A percentile compares a stretch with the other conserved stretches of the same genome.
These are phyloP conservation scores for Meles meles DNA, from an alignment of 2,113 vertebrate genomes.

Conservation along the genomic window DNA sequence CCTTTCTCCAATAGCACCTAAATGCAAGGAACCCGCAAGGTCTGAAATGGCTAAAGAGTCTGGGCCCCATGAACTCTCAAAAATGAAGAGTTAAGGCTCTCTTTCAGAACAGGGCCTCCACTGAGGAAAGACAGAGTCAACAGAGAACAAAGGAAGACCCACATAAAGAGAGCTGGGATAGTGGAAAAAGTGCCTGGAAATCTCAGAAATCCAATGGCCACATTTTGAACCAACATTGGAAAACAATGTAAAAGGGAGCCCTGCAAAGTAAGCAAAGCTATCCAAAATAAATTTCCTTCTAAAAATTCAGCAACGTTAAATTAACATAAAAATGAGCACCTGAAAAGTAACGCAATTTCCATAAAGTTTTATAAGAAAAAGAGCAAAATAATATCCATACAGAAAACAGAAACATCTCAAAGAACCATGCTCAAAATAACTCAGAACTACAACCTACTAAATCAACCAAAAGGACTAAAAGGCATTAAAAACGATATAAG, in stretches of 20 bases:
- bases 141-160: not conserved
- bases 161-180: not conserved
- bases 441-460: not conserved
- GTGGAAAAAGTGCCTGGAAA: not conserved
- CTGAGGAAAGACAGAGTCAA: not conserved
- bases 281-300: not conserved
- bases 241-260: not conserved
- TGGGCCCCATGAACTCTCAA: not conserved
- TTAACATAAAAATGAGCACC: not conserved
- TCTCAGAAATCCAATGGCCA: not conserved
- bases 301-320: not conserved
- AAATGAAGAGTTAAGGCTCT: not conserved
- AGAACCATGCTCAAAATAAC: not conserved
- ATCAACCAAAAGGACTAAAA: not conserved
- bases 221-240: not conserved
- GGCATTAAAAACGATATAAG: not conserved
- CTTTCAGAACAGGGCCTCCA: not conserved
- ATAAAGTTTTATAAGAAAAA: not conserved
- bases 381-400: not conserved
- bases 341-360: not conserved
- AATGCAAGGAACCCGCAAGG: not conserved
- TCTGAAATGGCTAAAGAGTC: not conserved
- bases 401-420: not conserved
- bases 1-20: not conserved
- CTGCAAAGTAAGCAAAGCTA: not conserved